Base-by-base conservation (phyloP, 2,113 vertebrate species). In the Sakesphorus luctuosus region DNA sequence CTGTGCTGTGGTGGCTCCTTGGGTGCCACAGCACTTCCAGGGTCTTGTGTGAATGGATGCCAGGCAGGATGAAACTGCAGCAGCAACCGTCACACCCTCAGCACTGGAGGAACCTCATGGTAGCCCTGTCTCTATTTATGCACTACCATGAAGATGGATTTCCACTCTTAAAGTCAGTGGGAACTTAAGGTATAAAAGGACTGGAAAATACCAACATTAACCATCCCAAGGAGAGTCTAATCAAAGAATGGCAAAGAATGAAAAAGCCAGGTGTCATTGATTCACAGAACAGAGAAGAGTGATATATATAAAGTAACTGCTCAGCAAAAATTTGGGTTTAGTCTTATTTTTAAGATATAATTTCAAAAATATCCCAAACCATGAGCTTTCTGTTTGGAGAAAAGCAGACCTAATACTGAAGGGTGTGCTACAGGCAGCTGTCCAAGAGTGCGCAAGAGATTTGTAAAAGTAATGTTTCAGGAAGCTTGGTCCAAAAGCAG, bases 401-500 rank as follows among this genome's bases (percentile, higher is more conserved):
- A 96, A 95, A 95, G 80, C 83, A 94, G 69, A 53, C 36, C 38
- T 86, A 87, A 92, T 68, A 79, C 49, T 68, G 76, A 90, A 94
- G 92, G 94, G 90, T 72, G 90, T 96, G 92, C 66, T 96, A 72
- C 80, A 79, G 92, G 90, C 95, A 87, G n/a, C 7, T 11, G 18
- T 78, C 90, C 96, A 96, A 86, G 33, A 94, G 88, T 49, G 58
- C 14, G 6, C 81, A 92, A 84, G 90, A 96, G 93, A 96, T 92
- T 96, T 95, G 92, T 92, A 69, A 91, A 96, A 96, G 66, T 84
- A 94, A 91, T 94, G 36, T 62, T 90, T 82, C 58, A 82, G 69
- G 86, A 96, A 82, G 18, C 62, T 89, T 73, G 66, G 49, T 89
- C 96, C 92, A 96, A 96, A 81, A 92, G 40, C 43, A 76, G 87